Evolutionary conservation across 2,113 vertebrate species (phyloP), one percentile per base, ranked within the genome.

Genomic region (Microcebus ravelobensis): DNA sequence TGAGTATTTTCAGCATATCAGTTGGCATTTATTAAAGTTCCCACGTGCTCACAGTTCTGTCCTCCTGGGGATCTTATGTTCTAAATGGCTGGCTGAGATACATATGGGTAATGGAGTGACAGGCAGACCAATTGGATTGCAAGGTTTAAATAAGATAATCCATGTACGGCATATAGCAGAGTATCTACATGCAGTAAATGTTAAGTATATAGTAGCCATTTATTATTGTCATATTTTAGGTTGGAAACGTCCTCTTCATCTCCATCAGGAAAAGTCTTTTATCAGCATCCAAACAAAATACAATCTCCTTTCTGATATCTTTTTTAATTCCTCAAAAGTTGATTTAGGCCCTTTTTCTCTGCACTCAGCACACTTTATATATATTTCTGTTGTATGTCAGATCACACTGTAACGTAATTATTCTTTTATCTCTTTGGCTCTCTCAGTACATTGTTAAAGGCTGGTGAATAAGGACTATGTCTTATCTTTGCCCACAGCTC

Each of bases 341-440:
- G 61, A 68, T 83, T 95, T 92, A 94, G 39, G 76, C 21, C 27
- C 63, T 42, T 93, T 96, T 83, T 83, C 68, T 96, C 42, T 81
- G 65, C 25, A 57, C 36, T 80, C 18, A 11, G 27, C 0, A 1
- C 17, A 79, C 20, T 61, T 90, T 63, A 31, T 87, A 77, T 67
- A n/a, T 87, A 70, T 31, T 91, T 94, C n/a, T 76, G 50, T 63
- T 71, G 31, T 79, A 92, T 39, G 67, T 90, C 82, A 65, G 81
- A 94, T 83, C 65, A 85, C 61, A 77, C 45, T 82, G 59, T 89
- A 85, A 82, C 42, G 61, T 77, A 85, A 70, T 87, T 88, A 93
- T 70, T 96, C 86, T 95, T 91, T 96, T 83, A 87, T 93, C 73
- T 91, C 21, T 76, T 74, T 52, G 71, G 91, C 74, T 89, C 74